Percentiles rank a stretch among this genome's conserved stretches.
Evolutionary conservation across 2,113 vertebrate genomes (phyloP).

Genomic region (Chitala chitala): DNA sequence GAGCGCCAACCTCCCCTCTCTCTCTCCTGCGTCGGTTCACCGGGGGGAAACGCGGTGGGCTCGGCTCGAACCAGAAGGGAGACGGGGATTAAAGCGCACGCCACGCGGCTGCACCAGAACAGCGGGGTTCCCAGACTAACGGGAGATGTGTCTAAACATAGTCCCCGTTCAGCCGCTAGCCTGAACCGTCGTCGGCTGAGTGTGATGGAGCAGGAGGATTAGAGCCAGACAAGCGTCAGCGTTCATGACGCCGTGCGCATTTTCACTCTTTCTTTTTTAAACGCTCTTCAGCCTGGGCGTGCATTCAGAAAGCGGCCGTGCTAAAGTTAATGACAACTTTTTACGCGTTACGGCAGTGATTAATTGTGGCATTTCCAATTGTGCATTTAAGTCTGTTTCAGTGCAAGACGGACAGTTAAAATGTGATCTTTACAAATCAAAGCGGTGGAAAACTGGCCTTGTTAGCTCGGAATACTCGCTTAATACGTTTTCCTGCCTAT

Average conservation of each 20-base stretch:
- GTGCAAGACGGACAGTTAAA: too few relatives aligned
- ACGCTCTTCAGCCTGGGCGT: not conserved
- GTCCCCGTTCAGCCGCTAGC: not conserved
- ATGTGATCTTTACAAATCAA: too few relatives aligned
- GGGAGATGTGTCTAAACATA: slow-evolving; percentile 18
- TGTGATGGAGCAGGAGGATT: not conserved
- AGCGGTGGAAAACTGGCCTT: too few relatives aligned
- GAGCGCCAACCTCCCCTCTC: not conserved
- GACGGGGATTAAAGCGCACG: slow-evolving; percentile 9
- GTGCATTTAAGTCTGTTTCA: too few relatives aligned
- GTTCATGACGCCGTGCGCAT: not conserved
- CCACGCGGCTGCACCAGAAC: slow-evolving; percentile 7
- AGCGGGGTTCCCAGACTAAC: slow-evolving; percentile 6
- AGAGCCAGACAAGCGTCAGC: not conserved
- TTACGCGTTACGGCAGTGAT: too few relatives aligned
- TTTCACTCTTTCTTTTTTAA: not conserved
- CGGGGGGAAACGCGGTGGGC: not conserved
- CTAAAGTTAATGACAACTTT: too few relatives aligned
- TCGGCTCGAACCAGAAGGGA: slow-evolving; percentile 1
- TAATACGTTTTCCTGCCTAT: too few relatives aligned
- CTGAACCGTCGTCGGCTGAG: not conserved
- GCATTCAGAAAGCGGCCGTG: not conserved
- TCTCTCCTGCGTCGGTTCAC: not conserved
- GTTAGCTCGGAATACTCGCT: too few relatives aligned
- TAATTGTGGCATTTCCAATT: too few relatives aligned